A percentile compares a stretch with the other conserved stretches of the same genome.
These are phyloP conservation scores for Drosophila mojavensis DNA, from an alignment of 1,140 invertebrate species.

Conservation along the genomic window DNA sequence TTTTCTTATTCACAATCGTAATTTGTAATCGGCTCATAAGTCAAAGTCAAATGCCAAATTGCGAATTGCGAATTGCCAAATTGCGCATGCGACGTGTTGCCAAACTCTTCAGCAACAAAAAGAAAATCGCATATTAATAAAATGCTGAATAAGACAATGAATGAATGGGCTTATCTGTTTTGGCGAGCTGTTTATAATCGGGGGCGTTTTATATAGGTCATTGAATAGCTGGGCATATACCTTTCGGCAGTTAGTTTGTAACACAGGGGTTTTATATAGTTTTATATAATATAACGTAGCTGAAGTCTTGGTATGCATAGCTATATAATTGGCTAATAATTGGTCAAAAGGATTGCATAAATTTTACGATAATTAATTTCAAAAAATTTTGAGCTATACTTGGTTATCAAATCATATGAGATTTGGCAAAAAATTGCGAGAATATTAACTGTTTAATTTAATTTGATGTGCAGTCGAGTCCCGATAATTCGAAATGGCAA, in stretches of 20 bases:
- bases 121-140: neutral
- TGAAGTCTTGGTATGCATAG: too few relatives aligned
- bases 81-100: constrained; percentile 38
- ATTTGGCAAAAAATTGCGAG: too few relatives aligned
- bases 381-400: too few relatives aligned
- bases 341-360: too few relatives aligned
- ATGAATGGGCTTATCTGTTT: neutral
- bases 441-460: too few relatives aligned
- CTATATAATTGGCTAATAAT: too few relatives aligned
- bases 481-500: too few relatives aligned
- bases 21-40: constrained; percentile 40
- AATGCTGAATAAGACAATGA: neutral
- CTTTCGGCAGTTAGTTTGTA: neutral
- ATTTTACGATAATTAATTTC: too few relatives aligned
- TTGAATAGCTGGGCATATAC: neutral
- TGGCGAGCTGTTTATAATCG: neutral
- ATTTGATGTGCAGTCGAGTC: too few relatives aligned
- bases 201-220: neutral
- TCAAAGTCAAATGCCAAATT: constrained; percentile 42
- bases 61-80: constrained; percentile 24
- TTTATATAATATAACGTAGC: too few relatives aligned
- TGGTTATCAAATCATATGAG: too few relatives aligned
- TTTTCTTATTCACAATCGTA: neutral
- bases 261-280: too few relatives aligned
- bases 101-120: constrained; percentile 18